Evolutionary conservation across 2,888 invertebrate species (phyloP).

Genomic region (Parasteatoda lunata): DNA sequence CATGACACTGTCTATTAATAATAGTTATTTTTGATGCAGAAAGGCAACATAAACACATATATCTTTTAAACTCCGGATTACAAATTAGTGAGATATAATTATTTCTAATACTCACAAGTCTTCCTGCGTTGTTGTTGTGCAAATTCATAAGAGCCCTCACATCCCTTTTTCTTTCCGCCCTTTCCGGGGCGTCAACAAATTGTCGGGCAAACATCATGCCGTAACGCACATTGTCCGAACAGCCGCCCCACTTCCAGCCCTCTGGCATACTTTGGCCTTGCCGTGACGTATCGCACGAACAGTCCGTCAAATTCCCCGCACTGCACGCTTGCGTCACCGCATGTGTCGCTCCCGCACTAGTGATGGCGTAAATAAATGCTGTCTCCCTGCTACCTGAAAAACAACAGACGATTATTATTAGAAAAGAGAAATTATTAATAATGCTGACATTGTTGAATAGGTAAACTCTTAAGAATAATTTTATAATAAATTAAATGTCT

Average conservation of each 20-base stretch:
- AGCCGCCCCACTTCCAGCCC: slow-evolving; percentile 79
- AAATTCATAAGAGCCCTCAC: slow-evolving; percentile 78
- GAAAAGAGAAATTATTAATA: no score
- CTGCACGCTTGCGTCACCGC: slow-evolving; percentile 78
- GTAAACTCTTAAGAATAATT: no score
- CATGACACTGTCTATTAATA: no score
- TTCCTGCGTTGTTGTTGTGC: slow-evolving; percentile 78
- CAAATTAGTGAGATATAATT: no score
- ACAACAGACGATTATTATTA: not conserved
- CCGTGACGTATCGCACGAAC: slow-evolving; percentile 77
- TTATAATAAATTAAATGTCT: no score
- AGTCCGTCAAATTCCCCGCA: slow-evolving; percentile 78
- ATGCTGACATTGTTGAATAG: no score
- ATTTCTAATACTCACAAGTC: slow-evolving; percentile 75
- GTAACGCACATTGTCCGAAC: slow-evolving; percentile 78
- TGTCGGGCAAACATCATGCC: slow-evolving; percentile 77
- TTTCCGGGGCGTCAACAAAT: slow-evolving; percentile 78
- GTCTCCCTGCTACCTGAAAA: slow-evolving; percentile 78
- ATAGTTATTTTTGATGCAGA: no score
- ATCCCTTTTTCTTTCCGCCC: slow-evolving; percentile 74
- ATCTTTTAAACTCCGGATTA: no score
- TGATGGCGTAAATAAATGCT: slow-evolving; percentile 78
- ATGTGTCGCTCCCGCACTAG: slow-evolving; percentile 78
- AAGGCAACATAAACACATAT: no score
- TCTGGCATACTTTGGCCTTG: slow-evolving; percentile 76